phyloP scores from a whole-genome alignment of 2,888 invertebrate genomes.

The Mantis religiosa region DNA sequence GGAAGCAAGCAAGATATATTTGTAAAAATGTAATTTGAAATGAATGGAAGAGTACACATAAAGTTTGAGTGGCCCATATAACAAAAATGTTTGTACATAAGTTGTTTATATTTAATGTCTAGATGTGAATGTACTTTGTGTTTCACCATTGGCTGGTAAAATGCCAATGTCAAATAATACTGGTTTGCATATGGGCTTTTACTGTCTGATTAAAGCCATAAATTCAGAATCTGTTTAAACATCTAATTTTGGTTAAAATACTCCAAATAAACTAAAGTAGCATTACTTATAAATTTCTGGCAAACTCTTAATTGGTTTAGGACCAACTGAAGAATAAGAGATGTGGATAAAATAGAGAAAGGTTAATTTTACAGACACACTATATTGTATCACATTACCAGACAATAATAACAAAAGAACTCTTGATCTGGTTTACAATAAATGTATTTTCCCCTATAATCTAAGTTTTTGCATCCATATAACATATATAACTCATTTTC shows the following conservation, averaged over 20 bases:
- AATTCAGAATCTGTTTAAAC: neutral
- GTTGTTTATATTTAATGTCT: neutral
- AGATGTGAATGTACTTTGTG: neutral
- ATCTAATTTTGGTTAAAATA: neutral
- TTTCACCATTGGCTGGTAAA: neutral
- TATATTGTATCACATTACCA: neutral
- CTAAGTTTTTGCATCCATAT: neutral
- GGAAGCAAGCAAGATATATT: neutral
- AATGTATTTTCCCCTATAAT: slow-evolving; percentile 5
- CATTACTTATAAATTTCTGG: neutral
- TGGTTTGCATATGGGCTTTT: neutral
- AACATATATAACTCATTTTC: neutral
- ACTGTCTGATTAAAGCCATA: neutral
- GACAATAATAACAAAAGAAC: neutral
- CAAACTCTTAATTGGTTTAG: neutral
- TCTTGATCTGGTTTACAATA: slow-evolving; percentile 2
- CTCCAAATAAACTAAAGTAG: neutral
- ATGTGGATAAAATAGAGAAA: neutral
- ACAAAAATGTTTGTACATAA: slow-evolving; percentile 2
- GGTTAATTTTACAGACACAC: neutral
- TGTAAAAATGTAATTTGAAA: neutral
- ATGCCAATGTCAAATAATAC: neutral
- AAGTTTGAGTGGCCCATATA: neutral
- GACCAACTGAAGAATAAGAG: neutral
- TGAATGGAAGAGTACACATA: neutral